Conservation (phyloP, 1,140 invertebrate genomes). For the Andricus grossulariae region DNA sequence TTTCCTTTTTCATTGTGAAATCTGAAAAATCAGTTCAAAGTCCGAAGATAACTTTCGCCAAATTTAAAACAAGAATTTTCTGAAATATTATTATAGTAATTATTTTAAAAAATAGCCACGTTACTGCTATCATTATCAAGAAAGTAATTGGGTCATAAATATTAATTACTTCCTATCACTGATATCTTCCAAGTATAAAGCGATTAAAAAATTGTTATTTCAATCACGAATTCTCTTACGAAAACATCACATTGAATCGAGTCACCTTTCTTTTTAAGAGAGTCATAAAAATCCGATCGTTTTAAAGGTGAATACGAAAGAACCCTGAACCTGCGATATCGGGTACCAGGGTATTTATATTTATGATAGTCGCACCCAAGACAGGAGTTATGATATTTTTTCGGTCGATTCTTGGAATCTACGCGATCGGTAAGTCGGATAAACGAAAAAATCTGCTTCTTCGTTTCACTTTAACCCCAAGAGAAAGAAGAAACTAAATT, state of each 20-base stretch:
- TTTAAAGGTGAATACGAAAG: conserved; percentile 60
- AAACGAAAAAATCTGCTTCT: conserved; percentile 58
- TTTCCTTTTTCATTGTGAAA: no score
- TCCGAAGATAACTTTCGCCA: no score
- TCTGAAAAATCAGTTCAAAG: no score
- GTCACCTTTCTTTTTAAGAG: conserved; percentile 51
- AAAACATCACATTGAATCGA: conserved; percentile 34
- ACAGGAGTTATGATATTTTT: conserved; percentile 76
- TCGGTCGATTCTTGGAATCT: conserved; percentile 72
- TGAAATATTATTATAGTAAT: no score
- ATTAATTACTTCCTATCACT: no score
- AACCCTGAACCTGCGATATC: conserved; percentile 52
- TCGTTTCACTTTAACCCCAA: conserved; percentile 35
- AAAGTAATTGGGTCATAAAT: no score
- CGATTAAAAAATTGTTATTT: conserved; percentile 54
- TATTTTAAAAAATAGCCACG: no score
- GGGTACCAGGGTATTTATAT: conserved; percentile 64
- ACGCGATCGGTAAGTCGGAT: conserved; percentile 72
- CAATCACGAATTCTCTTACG: conserved; percentile 59
- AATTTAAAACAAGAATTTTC: no score
- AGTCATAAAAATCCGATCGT: conserved; percentile 66
- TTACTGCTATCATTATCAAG: no score
- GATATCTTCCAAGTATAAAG: not conserved
- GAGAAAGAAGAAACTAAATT: conserved; percentile 30
- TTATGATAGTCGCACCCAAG: conserved; percentile 68